Percentiles rank a stretch among this genome's conserved stretches.
These are phyloP conservation scores for Tineola bisselliella DNA, from an alignment of 2,888 invertebrate species.

Conservation along the genomic window DNA sequence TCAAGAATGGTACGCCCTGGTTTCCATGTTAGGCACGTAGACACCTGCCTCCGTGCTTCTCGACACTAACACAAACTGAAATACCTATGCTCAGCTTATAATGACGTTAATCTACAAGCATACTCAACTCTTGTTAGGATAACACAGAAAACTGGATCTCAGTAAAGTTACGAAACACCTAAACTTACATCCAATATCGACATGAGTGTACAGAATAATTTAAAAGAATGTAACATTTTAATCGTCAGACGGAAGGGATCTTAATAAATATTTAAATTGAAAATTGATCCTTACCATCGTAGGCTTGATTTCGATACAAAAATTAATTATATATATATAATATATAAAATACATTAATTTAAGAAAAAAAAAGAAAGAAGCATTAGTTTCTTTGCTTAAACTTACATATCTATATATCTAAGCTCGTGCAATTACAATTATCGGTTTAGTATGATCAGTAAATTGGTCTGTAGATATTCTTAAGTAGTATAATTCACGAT, in stretches of 20 bases:
- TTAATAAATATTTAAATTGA: background rate
- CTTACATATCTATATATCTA: too few relatives aligned
- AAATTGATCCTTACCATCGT: constrained; percentile 4
- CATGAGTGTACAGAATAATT: too few relatives aligned
- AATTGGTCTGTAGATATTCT: constrained; percentile 53
- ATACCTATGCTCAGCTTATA: background rate
- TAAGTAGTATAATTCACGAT: constrained; percentile 44
- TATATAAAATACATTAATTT: too few relatives aligned
- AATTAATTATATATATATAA: too few relatives aligned
- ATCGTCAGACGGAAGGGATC: too few relatives aligned
- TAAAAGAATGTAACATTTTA: too few relatives aligned
- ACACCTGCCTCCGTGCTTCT: constrained; percentile 7
- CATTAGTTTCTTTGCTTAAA: too few relatives aligned
- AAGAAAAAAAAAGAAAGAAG: too few relatives aligned
- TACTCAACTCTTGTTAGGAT: background rate
- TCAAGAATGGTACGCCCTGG: constrained; percentile 8
- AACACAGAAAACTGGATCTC: too few relatives aligned
- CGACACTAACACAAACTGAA: background rate
- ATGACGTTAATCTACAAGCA: background rate
- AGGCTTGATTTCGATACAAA: too few relatives aligned
- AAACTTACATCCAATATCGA: too few relatives aligned
- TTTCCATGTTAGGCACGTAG: constrained; percentile 13
- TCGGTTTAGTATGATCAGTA: constrained; percentile 41
- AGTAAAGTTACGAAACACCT: too few relatives aligned
- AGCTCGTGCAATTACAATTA: constrained; percentile 67